These are phyloP conservation scores for Erpetoichthys calabaricus DNA, from an alignment of 2,797 vertebrate genomes.

Conservation along the genomic window DNA sequence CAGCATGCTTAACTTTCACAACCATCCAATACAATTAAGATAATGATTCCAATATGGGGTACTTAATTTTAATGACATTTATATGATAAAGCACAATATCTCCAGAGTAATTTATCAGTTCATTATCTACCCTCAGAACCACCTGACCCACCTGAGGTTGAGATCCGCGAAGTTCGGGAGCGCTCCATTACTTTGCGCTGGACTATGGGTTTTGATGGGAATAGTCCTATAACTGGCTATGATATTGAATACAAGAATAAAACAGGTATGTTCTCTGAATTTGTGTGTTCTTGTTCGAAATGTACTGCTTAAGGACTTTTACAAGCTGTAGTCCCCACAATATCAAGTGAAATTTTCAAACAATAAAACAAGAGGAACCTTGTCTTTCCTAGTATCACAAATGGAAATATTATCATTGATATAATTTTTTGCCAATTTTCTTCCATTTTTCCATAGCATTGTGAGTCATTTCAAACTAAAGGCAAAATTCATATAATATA, in stretches of 20 bases:
- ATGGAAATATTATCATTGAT: neutral
- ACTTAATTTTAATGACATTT: neutral
- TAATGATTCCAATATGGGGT: too few relatives aligned
- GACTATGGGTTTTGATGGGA: slow-evolving; percentile 98
- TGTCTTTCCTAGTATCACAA: neutral
- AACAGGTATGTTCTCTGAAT: slow-evolving; percentile 55
- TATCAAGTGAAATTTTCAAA: too few relatives aligned
- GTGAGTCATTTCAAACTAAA: slow-evolving; percentile 22
- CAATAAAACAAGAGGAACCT: too few relatives aligned
- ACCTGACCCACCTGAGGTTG: slow-evolving; percentile 91
- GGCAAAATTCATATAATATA: slow-evolving; percentile 26
- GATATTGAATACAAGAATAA: slow-evolving; percentile 98
- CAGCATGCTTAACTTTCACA: too few relatives aligned
- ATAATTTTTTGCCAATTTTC: neutral
- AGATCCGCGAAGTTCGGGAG: slow-evolving; percentile 89
- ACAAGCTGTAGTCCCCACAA: neutral
- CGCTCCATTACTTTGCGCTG: slow-evolving; percentile 90
- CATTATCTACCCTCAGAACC: slow-evolving; percentile 54
- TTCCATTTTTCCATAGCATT: slow-evolving; percentile 2
- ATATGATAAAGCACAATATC: too few relatives aligned
- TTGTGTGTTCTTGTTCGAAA: neutral
- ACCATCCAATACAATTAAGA: too few relatives aligned
- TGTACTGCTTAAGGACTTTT: neutral
- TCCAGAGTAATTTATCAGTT: neutral
- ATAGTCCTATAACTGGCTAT: slow-evolving; percentile 94